Base-by-base conservation (phyloP, 2,797 vertebrate genomes). In the Onychomys arenicola region DNA sequence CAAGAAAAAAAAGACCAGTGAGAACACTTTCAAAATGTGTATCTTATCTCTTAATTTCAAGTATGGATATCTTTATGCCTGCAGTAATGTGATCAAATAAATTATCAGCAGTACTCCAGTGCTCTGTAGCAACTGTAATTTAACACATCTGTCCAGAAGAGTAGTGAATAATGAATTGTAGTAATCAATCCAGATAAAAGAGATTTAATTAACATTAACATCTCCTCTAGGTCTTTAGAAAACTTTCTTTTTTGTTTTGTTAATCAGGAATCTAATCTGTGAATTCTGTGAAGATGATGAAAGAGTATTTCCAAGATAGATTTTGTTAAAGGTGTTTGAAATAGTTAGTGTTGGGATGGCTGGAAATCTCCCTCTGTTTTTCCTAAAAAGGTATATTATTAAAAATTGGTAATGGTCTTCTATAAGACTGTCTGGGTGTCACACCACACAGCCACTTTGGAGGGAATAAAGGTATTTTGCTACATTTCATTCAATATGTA, bases 161-260 rank as follows among this genome's bases (percentile, higher is more conserved):
- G 89, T 87, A 69, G 59, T 80, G 82, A 94, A 89, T 97, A 97
- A 95, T 97, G 92, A 96, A 95, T 96, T 97, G 73, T 43, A 95
- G 71, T 96, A 92, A 98, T 97, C 95, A 97, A 88, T 96, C 80
- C 40, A 85, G 90, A 96, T 97, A 95, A 97, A 96, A 95, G 83
- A 92, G 75, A 94, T 97, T 95, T 98, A 95, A 97, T 97, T 97
- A 96, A 91, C 87, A 96, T 94, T 91, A 97, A 94, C 92, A 89
- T 96, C 43, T 91, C 57, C 49, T 90, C 90, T 59, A 91, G 88
- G 73, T 96, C 94, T 95, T 93, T 88, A 25, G 34, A 89, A 91
- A 96, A 69, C 82, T 90, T 96, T 46, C 8, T 82, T 93, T 90
- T 82, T 82, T 95, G 46, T 97, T 97, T 97, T 92, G 52, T 85